A percentile compares a stretch with the other conserved stretches of the same genome.
These are phyloP conservation scores for Drosophila grimshawi DNA, from an alignment of 1,140 invertebrate genomes.

Conservation along the genomic window DNA sequence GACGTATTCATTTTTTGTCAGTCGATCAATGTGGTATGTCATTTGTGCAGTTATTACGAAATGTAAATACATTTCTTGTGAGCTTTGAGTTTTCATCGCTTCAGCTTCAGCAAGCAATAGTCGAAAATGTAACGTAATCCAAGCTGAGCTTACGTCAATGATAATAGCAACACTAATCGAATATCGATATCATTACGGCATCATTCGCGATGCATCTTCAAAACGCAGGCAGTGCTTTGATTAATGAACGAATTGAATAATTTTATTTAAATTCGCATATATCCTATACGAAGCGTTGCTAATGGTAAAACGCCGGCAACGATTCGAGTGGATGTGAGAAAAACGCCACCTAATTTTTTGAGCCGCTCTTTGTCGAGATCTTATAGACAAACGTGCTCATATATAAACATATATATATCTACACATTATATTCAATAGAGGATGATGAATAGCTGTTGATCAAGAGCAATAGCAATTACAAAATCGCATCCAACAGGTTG, in stretches of 20 bases:
- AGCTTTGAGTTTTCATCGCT: too few relatives aligned
- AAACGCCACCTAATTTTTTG: slow-evolving; percentile 71
- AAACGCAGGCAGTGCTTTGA: slow-evolving; percentile 49
- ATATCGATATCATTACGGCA: slow-evolving; percentile 49
- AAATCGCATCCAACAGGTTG: slow-evolving; percentile 72
- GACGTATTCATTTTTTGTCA: slow-evolving; percentile 31
- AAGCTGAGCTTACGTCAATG: background rate
- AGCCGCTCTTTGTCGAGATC: slow-evolving; percentile 11
- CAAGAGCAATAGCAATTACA: slow-evolving; percentile 72
- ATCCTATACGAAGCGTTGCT: slow-evolving; percentile 73
- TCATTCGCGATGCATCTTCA: slow-evolving; percentile 54
- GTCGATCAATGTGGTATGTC: slow-evolving; percentile 32
- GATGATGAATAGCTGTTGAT: slow-evolving; percentile 69
- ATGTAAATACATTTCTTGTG: too few relatives aligned
- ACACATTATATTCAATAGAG: slow-evolving; percentile 33
- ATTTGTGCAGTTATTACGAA: background rate
- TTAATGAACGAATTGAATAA: slow-evolving; percentile 78
- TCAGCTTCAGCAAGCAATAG: too few relatives aligned
- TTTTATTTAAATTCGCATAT: slow-evolving; percentile 82
- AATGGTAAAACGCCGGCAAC: slow-evolving; percentile 71
- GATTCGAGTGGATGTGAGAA: slow-evolving; percentile 69
- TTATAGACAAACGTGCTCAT: background rate
- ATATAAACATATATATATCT: too few relatives aligned
- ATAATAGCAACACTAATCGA: slow-evolving; percentile 7
- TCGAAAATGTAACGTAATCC: background rate